Percentiles rank a stretch among this genome's conserved stretches.
Conservation (phyloP, 2,113 vertebrate genomes). For the Syrrhaptes paradoxus region DNA sequence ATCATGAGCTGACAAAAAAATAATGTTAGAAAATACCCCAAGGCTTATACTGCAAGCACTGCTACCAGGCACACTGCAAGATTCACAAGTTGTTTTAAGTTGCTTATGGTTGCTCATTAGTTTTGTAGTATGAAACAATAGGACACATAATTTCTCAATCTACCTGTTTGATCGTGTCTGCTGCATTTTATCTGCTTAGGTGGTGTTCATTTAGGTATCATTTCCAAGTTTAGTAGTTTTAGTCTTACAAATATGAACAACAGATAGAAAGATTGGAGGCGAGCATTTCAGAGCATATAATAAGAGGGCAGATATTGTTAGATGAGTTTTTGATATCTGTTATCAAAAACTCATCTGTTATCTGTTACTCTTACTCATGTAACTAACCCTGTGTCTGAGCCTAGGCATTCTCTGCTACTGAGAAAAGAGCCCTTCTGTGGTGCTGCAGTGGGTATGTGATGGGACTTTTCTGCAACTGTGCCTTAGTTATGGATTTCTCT, state of each 20-base stretch:
- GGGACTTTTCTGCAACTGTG: background rate
- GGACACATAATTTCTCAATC: background rate
- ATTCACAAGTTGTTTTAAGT: background rate
- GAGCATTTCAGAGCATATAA: background rate
- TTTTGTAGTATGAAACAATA: background rate
- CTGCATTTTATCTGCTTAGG: background rate
- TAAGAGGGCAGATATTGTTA: background rate
- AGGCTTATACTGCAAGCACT: background rate
- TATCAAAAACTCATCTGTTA: no score
- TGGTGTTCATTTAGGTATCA: background rate
- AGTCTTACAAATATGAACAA: background rate
- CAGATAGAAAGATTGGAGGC: background rate
- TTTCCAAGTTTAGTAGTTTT: constrained; percentile 17
- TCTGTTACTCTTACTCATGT: background rate
- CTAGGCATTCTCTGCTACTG: fast-evolving
- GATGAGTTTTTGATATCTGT: constrained; percentile 7
- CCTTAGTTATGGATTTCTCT: background rate
- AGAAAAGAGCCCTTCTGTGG: background rate
- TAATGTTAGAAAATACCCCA: background rate
- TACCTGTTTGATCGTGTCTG: background rate
- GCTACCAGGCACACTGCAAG: background rate
- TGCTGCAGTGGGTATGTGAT: fast-evolving
- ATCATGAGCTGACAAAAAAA: background rate
- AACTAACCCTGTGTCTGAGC: background rate
- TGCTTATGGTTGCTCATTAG: constrained; percentile 4